Evolutionary conservation across 2,113 vertebrate species (phyloP).

Genomic region (Thamnophis sirtalis): DNA sequence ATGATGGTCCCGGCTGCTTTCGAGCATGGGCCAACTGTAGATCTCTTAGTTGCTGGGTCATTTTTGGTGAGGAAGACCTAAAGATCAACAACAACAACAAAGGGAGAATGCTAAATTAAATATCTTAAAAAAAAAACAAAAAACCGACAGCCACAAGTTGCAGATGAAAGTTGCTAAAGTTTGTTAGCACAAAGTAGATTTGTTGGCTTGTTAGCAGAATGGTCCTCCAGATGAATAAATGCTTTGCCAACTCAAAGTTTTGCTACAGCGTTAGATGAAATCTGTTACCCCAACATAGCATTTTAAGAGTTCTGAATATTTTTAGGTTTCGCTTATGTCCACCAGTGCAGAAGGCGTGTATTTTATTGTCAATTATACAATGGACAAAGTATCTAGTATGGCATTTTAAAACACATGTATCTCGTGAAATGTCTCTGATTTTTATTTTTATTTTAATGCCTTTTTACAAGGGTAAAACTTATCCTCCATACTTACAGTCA

Average conservation of each 20-base stretch:
- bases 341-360: background rate
- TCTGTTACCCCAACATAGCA: background rate
- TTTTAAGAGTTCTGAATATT: background rate
- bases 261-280: background rate
- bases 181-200: background rate
- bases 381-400: background rate
- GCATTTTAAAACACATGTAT: background rate
- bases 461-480: background rate
- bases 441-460: background rate
- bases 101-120: fast-evolving
- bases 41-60: slow-evolving; percentile 83
- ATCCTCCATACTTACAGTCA: background rate
- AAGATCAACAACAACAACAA: background rate
- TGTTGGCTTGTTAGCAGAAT: background rate
- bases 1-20: slow-evolving; percentile 78
- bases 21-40: slow-evolving; percentile 72
- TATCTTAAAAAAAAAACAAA: background rate
- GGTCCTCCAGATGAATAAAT: background rate
- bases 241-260: background rate
- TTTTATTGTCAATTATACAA: background rate
- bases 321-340: background rate
- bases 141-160: background rate
- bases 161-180: background rate
- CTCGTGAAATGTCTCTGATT: background rate
- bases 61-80: slow-evolving; percentile 84